Evolutionary conservation across 2,113 vertebrate species (phyloP), one percentile per base, ranked within the genome.

Genomic region (Microtus pennsylvanicus): DNA sequence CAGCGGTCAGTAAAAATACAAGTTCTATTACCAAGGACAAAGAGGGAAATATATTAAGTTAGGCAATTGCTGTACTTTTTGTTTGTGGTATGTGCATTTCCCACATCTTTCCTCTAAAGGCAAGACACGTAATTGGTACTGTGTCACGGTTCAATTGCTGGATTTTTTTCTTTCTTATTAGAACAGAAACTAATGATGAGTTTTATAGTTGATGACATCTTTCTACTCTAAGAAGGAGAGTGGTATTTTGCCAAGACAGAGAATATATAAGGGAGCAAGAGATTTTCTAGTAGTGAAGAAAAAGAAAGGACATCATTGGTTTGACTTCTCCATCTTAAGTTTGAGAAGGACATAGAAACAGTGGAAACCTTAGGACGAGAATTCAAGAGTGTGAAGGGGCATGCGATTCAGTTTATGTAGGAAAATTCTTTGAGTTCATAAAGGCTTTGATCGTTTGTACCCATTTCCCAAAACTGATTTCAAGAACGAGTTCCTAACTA

Each of bases 381-480:
- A 93, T 26, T 86, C 55, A 26, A 83, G 86, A 58, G 17, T 81
- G 38, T 83, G 89, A 94, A 90, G 50, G 13, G 22, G 1, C 77
- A 92, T 63, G 47, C 67, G 52, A 91, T 92, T 45, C 92, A 89
- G 92, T 93, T 74, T 76, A 93, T 86, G 47, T 82, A 50, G 89
- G 89, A 94, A 95, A 95, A 92, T 89, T 91, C 83, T 30, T 82
- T 80, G 63, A 90, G 65, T 72, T 94, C 76, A 87, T 69, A 90
- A 7, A 81, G 92, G 90, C 92, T 93, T 82, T 95, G 70, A 85
- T 88, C 70, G 33, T 91, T 89, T 91, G 75, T 35, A 86, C 10
- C 87, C 94, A 52, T 92, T 96, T 94, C 87, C 50, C 94, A 96
- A 95, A 94, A 85, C 52, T 78, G 94, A 93, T 89, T 95, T 95